Evolutionary conservation across 2,113 vertebrate species (phyloP).

Genomic region (Gila orcuttii): DNA sequence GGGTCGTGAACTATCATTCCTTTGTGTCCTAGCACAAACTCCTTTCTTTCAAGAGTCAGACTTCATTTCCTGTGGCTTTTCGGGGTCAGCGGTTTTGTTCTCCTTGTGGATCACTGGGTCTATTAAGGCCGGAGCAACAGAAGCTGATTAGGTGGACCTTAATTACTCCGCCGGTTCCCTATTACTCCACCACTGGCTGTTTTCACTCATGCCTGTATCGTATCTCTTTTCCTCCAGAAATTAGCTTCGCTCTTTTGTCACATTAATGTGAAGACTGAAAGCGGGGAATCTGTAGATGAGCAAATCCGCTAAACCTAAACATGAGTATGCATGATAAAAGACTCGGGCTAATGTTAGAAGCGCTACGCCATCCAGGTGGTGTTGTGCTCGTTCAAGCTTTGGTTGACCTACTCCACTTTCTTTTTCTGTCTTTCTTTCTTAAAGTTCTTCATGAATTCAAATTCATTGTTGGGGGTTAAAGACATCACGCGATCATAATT

Average conservation of each 20-base stretch:
- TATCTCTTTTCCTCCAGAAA: not conserved
- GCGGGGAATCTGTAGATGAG: not conserved
- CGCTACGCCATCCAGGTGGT: not conserved
- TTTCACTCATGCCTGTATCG: not conserved
- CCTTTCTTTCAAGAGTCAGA: constrained; percentile 35
- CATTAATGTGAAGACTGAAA: not conserved
- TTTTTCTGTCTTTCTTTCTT: not conserved
- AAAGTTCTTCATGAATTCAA: not conserved
- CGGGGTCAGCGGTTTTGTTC: constrained; percentile 56
- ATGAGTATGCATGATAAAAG: not conserved
- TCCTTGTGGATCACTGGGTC: constrained; percentile 49
- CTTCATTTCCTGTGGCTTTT: constrained; percentile 63
- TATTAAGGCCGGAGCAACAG: constrained; percentile 47
- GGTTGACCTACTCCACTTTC: constrained; percentile 4
- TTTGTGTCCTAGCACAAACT: constrained; percentile 48
- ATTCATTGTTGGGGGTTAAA: not conserved
- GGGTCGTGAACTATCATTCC: constrained; percentile 47
- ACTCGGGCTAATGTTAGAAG: not conserved
- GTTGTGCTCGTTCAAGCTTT: not conserved
- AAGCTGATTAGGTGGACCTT: constrained; percentile 58
- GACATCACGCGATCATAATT: not conserved
- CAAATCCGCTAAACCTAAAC: not conserved
- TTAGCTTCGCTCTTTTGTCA: not conserved
- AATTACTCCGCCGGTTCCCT: constrained; percentile 45
- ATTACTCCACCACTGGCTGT: constrained; percentile 35